Evolutionary conservation across 2,113 vertebrate genomes (phyloP).

Genomic region (Clarias macrocephalus): DNA sequence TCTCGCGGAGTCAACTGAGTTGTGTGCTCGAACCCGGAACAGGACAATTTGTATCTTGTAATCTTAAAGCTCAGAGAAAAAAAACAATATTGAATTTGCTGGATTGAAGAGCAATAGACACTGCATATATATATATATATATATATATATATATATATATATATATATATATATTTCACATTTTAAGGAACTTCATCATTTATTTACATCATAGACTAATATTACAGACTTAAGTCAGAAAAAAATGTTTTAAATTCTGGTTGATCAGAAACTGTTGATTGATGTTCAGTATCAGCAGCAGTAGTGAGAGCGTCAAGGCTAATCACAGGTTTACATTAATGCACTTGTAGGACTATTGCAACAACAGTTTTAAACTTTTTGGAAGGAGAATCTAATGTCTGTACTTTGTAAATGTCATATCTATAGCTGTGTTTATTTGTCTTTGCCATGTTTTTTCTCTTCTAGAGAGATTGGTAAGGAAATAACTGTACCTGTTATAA

Average conservation of each 20-base stretch:
- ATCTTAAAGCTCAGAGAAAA: background rate
- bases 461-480: background rate
- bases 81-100: background rate
- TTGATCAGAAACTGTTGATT: background rate
- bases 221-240: background rate
- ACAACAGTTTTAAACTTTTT: background rate
- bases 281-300: background rate
- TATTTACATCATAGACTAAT: background rate
- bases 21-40: background rate
- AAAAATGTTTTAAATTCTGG: background rate
- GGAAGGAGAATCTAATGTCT: background rate
- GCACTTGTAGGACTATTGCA: background rate
- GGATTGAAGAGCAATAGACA: constrained; percentile 14
- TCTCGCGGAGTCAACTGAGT: background rate
- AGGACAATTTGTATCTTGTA: background rate
- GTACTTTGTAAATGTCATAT: background rate
- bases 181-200: background rate
- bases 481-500: background rate
- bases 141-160: too few relatives aligned
- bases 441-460: background rate
- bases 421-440: background rate
- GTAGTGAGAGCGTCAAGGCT: background rate
- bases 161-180: background rate
- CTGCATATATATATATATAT: background rate
- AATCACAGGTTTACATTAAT: background rate